Conservation (phyloP, 2,888 invertebrate species). For the Polydrusus pterygomalis region DNA sequence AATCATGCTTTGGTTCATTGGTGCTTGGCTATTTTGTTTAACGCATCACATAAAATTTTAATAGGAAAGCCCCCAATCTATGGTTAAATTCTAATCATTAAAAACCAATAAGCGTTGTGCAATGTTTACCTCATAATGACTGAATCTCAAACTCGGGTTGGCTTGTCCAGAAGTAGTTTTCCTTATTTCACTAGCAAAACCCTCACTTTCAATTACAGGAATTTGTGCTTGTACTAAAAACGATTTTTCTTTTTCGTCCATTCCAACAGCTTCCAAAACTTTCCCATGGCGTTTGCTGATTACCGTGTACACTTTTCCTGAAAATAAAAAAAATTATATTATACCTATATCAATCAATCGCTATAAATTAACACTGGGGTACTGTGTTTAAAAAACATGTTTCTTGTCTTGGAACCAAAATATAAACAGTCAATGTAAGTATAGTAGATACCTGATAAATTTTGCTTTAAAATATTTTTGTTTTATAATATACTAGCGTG, state of each 20-base stretch:
- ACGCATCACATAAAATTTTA: slow-evolving; percentile 39
- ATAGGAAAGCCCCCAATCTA: not conserved
- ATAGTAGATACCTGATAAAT: not conserved
- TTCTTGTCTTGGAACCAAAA: too few species aligned
- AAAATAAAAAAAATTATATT: slow-evolving; percentile 27
- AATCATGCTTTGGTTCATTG: slow-evolving; percentile 55
- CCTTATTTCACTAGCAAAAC: slow-evolving; percentile 94
- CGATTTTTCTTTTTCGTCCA: slow-evolving; percentile 92
- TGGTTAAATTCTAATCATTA: too few species aligned
- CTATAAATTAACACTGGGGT: too few species aligned
- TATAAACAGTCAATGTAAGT: too few species aligned
- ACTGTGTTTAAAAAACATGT: too few species aligned
- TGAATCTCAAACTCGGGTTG: slow-evolving; percentile 91
- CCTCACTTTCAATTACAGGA: slow-evolving; percentile 98
- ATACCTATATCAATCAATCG: too few species aligned
- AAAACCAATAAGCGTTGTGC: too few species aligned
- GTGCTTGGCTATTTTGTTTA: slow-evolving; percentile 53
- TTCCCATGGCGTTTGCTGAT: slow-evolving; percentile 91
- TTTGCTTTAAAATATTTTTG: not conserved
- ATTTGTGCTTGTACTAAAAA: slow-evolving; percentile 92
- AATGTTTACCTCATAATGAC: slow-evolving; percentile 99
- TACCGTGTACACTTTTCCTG: slow-evolving; percentile 92
- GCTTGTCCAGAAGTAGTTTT: slow-evolving; percentile 97
- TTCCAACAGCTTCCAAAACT: slow-evolving; percentile 88
- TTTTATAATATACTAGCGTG: slow-evolving; percentile 42